Evolutionary conservation across 92 coral and sea anemone species (phyloP).

Genomic region (Epizoanthus scotinus): DNA sequence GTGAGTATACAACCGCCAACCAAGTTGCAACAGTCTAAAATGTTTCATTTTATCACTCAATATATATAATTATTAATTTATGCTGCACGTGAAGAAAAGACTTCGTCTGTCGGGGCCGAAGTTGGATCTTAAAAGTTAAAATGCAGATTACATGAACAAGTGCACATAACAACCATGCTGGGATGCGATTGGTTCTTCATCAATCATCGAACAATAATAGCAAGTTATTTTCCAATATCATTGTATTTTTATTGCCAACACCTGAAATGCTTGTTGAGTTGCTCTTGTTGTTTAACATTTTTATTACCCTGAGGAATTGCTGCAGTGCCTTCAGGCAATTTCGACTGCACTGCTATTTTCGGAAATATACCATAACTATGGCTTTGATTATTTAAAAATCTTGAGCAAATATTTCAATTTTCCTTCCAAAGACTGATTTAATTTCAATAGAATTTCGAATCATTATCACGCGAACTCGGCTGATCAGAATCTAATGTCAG

Average conservation of each 20-base stretch:
- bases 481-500: neutral
- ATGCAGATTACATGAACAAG: neutral
- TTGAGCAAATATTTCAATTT: conserved; percentile 18
- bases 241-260: neutral
- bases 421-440: neutral
- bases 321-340: conserved; percentile 7
- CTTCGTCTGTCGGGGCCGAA: neutral
- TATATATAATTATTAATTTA: too few species aligned
- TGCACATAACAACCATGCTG: neutral
- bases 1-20: neutral
- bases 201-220: conserved; percentile 14
- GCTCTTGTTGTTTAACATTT: neutral
- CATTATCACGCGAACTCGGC: neutral
- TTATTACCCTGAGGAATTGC: neutral
- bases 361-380: neutral
- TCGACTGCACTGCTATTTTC: neutral
- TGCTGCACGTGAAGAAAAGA: too few species aligned
- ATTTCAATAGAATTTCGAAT: neutral
- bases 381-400: neutral
- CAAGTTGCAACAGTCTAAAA: too few species aligned
- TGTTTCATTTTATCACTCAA: too few species aligned
- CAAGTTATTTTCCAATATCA: neutral
- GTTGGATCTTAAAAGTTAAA: neutral
- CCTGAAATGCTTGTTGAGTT: neutral
- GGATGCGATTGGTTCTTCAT: neutral